Evolutionary conservation across 2,113 vertebrate species (phyloP), one percentile per base, ranked within the genome.

Genomic region (Gymnocephalus cernua): DNA sequence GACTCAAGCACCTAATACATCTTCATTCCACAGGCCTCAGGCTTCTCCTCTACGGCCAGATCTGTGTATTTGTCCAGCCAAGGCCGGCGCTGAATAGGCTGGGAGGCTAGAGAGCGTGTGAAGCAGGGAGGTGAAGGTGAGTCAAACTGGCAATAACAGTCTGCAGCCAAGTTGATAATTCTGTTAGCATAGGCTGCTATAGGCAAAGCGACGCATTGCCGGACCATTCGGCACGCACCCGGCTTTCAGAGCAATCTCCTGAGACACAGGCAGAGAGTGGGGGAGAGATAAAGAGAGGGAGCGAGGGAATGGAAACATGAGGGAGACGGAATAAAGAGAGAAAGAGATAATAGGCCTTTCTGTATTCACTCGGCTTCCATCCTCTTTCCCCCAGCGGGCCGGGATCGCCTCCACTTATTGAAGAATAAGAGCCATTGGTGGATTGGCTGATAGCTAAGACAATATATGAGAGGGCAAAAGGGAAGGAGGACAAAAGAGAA

Each of bases 281-380:
- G 12, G 54, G 29, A n/a, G 79, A 71, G 79, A 79, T 74, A 86
- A 81, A 86, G 77, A 76, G 71, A 79, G 58, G 54, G 51, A 80
- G 80, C n/a, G 51, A 82, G 88, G 68, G 72, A 74, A 69, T 64
- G 76, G 77, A 87, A 91, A 88, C 80, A 83, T 77, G 58, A 83
- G 86, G 72, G 72, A 89, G 87, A 89, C 47, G 4, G 76, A 81
- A 88, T 84, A 85, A 84, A 90, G 90, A 85, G 79, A 88, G 79
- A 62, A 70, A 86, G 82, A 88, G 88, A 92, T 91, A 90, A 91
- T 91, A 92, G 87, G 85, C 70, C 72, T 83, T 82, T 93, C 82
- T 89, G 86, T 82, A 89, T 90, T 91, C 83, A 85, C 69, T 53
- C 6, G 41, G 83, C 84, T 86, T 84, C 80, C 78, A 84, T 70